These are phyloP conservation scores for Apteryx mantelli DNA, from an alignment of 2,113 vertebrate genomes.

Conservation along the genomic window DNA sequence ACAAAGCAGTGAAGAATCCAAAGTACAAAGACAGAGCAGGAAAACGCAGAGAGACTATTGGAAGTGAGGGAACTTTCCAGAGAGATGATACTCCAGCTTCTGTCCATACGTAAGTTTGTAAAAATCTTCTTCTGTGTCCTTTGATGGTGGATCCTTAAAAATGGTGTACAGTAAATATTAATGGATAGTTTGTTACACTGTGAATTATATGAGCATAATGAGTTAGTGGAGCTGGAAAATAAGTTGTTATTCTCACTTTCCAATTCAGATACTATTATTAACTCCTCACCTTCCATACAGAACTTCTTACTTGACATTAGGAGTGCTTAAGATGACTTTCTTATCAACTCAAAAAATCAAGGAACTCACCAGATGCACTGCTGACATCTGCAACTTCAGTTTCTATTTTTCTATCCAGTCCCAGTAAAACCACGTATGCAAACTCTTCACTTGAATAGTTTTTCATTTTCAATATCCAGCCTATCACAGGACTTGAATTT, in stretches of 20 bases:
- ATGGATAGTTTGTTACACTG: not conserved
- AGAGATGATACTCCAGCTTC: conserved; percentile 93
- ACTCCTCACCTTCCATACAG: not conserved
- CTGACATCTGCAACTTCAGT: not conserved
- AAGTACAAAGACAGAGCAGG: conserved; percentile 93
- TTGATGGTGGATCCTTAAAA: not conserved
- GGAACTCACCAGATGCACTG: not conserved
- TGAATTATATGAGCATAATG: not conserved
- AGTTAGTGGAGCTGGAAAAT: not conserved
- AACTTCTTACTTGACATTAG: not conserved
- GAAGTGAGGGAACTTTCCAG: conserved; percentile 92
- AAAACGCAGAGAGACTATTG: conserved; percentile 88
- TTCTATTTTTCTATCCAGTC: not conserved
- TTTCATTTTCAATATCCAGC: not conserved
- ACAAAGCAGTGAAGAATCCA: conserved; percentile 86
- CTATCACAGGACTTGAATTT: not conserved
- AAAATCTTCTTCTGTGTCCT: not conserved
- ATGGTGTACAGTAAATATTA: not conserved
- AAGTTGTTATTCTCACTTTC: not conserved
- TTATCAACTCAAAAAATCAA: not conserved
- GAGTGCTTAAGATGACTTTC: not conserved
- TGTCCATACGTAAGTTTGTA: conserved; percentile 85
- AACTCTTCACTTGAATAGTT: not conserved
- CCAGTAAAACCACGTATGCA: not conserved
- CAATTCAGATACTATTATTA: not conserved